Conservation (phyloP, 2,113 vertebrate species). For the Cynoglossus semilaevis region DNA sequence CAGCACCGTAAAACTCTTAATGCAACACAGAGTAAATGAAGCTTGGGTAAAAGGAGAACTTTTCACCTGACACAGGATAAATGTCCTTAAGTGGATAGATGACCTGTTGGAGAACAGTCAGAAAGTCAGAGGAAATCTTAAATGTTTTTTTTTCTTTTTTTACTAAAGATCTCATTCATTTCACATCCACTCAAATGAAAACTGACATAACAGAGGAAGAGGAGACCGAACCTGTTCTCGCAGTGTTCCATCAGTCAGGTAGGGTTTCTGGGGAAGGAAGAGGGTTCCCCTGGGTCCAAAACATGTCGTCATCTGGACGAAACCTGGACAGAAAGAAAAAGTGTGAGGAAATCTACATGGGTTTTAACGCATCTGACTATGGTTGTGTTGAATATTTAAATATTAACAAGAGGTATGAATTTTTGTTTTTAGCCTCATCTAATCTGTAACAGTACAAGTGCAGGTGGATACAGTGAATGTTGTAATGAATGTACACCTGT, state of each 20-base stretch:
- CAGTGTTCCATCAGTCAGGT: constrained; percentile 92
- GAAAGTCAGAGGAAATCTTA: not conserved
- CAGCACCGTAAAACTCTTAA: no score
- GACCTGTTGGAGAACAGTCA: constrained; percentile 79
- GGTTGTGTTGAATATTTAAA: no score
- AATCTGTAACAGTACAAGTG: no score
- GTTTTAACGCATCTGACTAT: no score
- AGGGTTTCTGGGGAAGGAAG: constrained; percentile 92
- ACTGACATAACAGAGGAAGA: not conserved
- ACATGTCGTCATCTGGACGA: constrained; percentile 82
- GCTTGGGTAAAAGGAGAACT: not conserved
- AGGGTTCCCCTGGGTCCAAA: constrained; percentile 93
- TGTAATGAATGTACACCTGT: no score
- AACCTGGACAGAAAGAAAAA: constrained; percentile 73
- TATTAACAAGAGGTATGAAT: no score
- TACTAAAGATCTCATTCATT: not conserved
- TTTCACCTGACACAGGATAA: constrained; percentile 88
- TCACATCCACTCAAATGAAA: not conserved
- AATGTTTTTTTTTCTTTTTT: no score
- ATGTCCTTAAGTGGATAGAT: constrained; percentile 95
- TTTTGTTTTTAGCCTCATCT: no score
- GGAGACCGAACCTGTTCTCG: constrained; percentile 85
- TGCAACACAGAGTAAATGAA: not conserved
- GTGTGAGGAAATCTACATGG: not conserved
- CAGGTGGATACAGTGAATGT: no score